Evolutionary conservation across 2,888 invertebrate genomes (phyloP).

Genomic region (Chloroclystis v-ata): DNA sequence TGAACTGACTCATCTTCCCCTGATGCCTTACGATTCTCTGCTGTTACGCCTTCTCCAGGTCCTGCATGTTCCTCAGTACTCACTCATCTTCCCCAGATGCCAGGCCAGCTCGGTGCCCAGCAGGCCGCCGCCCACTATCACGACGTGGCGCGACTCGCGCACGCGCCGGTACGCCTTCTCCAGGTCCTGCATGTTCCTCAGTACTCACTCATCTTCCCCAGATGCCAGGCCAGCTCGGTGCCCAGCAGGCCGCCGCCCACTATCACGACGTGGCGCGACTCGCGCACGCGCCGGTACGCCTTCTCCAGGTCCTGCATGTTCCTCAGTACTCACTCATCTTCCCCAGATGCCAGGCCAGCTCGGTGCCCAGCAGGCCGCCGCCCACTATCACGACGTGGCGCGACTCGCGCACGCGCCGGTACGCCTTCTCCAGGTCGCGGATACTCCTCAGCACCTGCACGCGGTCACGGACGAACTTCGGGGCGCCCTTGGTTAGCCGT

Average conservation of each 20-base stretch:
- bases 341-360: slow-evolving; percentile 60
- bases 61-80: not conserved
- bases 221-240: slow-evolving; percentile 58
- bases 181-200: not conserved
- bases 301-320: too few relatives aligned
- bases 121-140: slow-evolving; percentile 56
- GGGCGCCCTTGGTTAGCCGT: slow-evolving; percentile 50
- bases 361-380: slow-evolving; percentile 55
- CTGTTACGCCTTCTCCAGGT: too few relatives aligned
- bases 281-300: slow-evolving; percentile 36
- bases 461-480: slow-evolving; percentile 51
- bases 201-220: slow-evolving; percentile 34
- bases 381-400: slow-evolving; percentile 53
- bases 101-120: slow-evolving; percentile 64
- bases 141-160: slow-evolving; percentile 49
- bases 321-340: slow-evolving; percentile 12
- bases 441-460: slow-evolving; percentile 50
- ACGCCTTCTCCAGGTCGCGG: slow-evolving; percentile 60
- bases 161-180: slow-evolving; percentile 29
- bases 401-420: slow-evolving; percentile 49
- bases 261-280: slow-evolving; percentile 50
- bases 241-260: slow-evolving; percentile 60
- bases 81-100: slow-evolving; percentile 39
- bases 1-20: not conserved
- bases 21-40: too few relatives aligned